Percentiles rank a stretch among this genome's conserved stretches.
These are phyloP conservation scores for Silurus aristotelis DNA, from an alignment of 2,797 vertebrate species.

Conservation along the genomic window DNA sequence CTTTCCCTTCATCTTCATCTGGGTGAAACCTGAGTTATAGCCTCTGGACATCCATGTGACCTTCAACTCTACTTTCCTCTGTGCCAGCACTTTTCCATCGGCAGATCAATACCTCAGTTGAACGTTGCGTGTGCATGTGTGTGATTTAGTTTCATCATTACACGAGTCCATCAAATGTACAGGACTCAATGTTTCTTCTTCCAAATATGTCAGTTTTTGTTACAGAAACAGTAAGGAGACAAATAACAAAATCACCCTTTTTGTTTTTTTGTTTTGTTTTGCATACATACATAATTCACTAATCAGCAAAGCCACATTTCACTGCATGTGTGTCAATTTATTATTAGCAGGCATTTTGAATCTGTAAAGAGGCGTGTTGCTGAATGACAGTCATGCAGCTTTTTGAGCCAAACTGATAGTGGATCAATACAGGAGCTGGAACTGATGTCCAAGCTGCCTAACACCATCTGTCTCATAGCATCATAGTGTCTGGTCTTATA, in stretches of 20 bases:
- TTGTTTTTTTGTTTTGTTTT: background rate
- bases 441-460: conserved; percentile 30
- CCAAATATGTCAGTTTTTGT: conserved; percentile 6
- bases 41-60: conserved; percentile 55
- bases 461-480: conserved; percentile 29
- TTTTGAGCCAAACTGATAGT: conserved; percentile 54
- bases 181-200: conserved; percentile 29
- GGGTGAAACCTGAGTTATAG: conserved; percentile 61
- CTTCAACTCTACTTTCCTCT: conserved; percentile 63
- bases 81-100: conserved; percentile 57
- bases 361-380: conserved; percentile 14
- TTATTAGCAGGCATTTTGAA: conserved; percentile 20
- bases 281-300: background rate
- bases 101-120: conserved; percentile 57
- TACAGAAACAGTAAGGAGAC: background rate
- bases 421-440: conserved; percentile 47
- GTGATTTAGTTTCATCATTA: conserved; percentile 47
- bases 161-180: conserved; percentile 45
- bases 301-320: background rate
- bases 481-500: conserved; percentile 30
- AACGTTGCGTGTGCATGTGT: conserved; percentile 38
- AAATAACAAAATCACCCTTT: background rate
- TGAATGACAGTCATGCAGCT: conserved; percentile 49
- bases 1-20: conserved; percentile 53
- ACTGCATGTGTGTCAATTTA: background rate